These are phyloP conservation scores for Hephaestus fuliginosus DNA, from an alignment of 2,797 vertebrate genomes.

Conservation along the genomic window DNA sequence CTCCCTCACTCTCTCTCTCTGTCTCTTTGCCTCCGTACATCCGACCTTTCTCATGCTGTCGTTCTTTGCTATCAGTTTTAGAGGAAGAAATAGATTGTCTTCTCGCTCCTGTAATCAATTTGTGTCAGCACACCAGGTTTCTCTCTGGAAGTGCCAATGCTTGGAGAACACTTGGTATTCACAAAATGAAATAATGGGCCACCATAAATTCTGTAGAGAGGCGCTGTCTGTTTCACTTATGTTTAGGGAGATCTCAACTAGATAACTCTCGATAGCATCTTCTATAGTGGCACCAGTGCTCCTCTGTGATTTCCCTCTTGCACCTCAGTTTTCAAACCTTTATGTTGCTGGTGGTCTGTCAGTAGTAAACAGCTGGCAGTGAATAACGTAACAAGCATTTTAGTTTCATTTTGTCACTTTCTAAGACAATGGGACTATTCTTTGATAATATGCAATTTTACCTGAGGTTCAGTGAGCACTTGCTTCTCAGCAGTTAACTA, in stretches of 20 bases:
- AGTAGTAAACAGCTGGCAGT: constrained; percentile 22
- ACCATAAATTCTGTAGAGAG: constrained; percentile 74
- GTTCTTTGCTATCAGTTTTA: constrained; percentile 71
- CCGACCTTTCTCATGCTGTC: constrained; percentile 46
- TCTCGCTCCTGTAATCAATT: constrained; percentile 79
- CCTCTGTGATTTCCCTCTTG: constrained; percentile 34
- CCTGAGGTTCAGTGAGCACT: constrained; percentile 1
- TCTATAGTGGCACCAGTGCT: constrained; percentile 36
- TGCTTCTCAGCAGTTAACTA: constrained; percentile 15
- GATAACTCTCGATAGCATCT: constrained; percentile 69
- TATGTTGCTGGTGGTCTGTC: constrained; percentile 21
- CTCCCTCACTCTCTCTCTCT: not conserved
- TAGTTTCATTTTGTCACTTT: not conserved
- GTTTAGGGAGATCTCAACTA: constrained; percentile 61
- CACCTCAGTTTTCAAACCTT: constrained; percentile 26
- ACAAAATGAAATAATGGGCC: constrained; percentile 77
- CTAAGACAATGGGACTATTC: constrained; percentile 5
- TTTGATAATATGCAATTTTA: constrained; percentile 17
- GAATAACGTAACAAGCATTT: not conserved
- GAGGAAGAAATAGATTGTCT: constrained; percentile 79
- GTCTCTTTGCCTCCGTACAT: constrained; percentile 25
- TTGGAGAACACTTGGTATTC: constrained; percentile 75
- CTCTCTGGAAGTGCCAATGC: constrained; percentile 67
- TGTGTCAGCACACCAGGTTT: constrained; percentile 78
- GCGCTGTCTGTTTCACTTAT: constrained; percentile 66